Evolutionary conservation across 2,113 vertebrate genomes (phyloP), one percentile per base, ranked within the genome.

Genomic region (Callaeas wilsoni): DNA sequence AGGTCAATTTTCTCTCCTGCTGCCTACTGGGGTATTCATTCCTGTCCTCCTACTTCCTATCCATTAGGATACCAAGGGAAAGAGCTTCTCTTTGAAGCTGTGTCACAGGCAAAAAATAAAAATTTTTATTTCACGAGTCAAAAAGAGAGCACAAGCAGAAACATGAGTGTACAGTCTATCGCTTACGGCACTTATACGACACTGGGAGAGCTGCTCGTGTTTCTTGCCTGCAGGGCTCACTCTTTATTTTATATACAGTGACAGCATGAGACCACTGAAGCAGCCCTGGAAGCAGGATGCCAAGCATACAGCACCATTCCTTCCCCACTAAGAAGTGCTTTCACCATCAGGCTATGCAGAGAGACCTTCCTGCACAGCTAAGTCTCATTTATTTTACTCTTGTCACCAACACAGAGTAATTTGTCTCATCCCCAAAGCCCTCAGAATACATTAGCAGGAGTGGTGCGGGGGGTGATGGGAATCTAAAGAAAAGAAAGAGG

Each of bases 341-440:
- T 93, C 33, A 52, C 65, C 33, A 79, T 44, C 9, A 8, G 39
- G 35, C 35, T 59, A 69, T 41, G 42, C 67, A 92, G 50, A 39
- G 7, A 84, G 60, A 62, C 52, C 29, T 74, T 84, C 42, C 57
- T 88, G 30, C 25, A 46, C 44, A 71, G 63, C 50, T 84, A 77
- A 67, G 46, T 27, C 65, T 86, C 73, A 68, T 80, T 89, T 86
- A 84, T 69, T 80, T 71, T n/a, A 17, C 23, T 78, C 44, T 87
- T 94, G 68, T 89, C 4, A 0, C 25, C 49, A 84, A 37, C 32
- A 87, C 49, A 49, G 39, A 67, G 57, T 37, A 73, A 95, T 93
- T 74, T 93, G 46, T 83, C 64, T 94, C 76, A 90, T 78, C 82
- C 26, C 37, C 57, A 71, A 93, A 94, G 69, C 68, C 46, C 42